These are phyloP conservation scores for Andrena marginata DNA, from an alignment of 2,888 invertebrate species.

Conservation along the genomic window DNA sequence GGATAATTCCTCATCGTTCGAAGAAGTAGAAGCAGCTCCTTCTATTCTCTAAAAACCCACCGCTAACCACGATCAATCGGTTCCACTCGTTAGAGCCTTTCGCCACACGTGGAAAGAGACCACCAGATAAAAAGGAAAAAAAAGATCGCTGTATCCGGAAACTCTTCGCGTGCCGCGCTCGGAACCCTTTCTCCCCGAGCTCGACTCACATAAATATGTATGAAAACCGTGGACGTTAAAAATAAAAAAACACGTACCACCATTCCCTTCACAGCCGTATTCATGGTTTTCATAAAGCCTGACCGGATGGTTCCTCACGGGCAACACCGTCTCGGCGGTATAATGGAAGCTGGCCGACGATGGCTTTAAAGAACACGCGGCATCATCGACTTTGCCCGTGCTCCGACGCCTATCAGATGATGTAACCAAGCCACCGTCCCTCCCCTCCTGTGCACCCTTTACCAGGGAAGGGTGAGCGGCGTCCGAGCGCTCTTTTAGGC, in stretches of 20 bases:
- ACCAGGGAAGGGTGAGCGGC: slow-evolving; percentile 25
- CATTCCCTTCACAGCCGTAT: slow-evolving; percentile 13
- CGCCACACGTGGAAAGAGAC: too few species aligned
- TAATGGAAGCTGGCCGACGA: slow-evolving; percentile 47
- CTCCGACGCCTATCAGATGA: slow-evolving; percentile 66
- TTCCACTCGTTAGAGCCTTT: too few species aligned
- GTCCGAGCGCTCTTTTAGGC: slow-evolving; percentile 75
- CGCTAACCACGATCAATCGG: too few species aligned
- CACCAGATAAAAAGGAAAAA: neutral
- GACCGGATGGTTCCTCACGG: slow-evolving; percentile 46
- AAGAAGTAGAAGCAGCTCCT: neutral
- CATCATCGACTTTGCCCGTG: slow-evolving; percentile 66
- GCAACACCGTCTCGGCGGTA: slow-evolving; percentile 39
- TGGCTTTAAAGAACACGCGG: slow-evolving; percentile 62
- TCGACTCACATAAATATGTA: slow-evolving; percentile 28
- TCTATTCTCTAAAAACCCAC: neutral
- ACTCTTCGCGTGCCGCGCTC: neutral
- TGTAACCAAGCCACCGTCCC: slow-evolving; percentile 67
- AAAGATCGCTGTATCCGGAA: slow-evolving; percentile 3
- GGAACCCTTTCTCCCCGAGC: neutral
- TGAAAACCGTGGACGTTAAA: slow-evolving; percentile 13
- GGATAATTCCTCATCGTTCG: neutral
- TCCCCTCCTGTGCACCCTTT: slow-evolving; percentile 13
- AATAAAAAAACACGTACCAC: slow-evolving; percentile 18
- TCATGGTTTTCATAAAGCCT: slow-evolving; percentile 43